phyloP scores from a whole-genome alignment of 2,888 invertebrate species.

The Netelia fuscicornis region DNA sequence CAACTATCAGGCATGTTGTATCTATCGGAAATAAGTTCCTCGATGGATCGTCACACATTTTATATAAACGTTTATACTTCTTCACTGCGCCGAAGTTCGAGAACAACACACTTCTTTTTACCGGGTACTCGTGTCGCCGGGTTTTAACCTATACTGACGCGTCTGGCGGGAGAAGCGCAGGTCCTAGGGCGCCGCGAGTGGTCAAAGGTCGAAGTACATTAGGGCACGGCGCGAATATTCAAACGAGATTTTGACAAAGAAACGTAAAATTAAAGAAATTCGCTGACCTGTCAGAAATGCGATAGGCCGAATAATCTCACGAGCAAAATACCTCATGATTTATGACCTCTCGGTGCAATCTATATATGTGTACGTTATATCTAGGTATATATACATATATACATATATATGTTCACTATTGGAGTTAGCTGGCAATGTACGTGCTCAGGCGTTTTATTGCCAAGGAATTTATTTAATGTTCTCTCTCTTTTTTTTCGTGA shows the following conservation, averaged over 20 bases:
- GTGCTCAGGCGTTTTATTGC: slow-evolving; percentile 24
- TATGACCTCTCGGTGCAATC: slow-evolving; percentile 48
- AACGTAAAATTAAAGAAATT: neutral
- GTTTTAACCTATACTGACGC: neutral
- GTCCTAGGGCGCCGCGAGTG: neutral
- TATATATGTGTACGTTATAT: neutral
- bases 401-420: slow-evolving; percentile 19
- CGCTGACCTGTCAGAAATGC: neutral
- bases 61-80: neutral
- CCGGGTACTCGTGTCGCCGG: neutral
- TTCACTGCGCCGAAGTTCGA: neutral
- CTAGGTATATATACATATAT: neutral
- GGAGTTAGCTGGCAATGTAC: slow-evolving; percentile 8
- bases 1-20: slow-evolving; percentile 5
- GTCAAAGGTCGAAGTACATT: neutral
- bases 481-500: slow-evolving; percentile 28
- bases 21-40: slow-evolving; percentile 6
- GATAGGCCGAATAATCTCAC: slow-evolving; percentile 23
- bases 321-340: slow-evolving; percentile 47
- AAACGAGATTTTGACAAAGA: neutral
- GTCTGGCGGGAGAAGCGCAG: neutral
- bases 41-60: slow-evolving; percentile 2
- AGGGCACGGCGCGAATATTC: neutral
- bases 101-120: neutral
- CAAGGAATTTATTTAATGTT: slow-evolving; percentile 20